phyloP scores from a whole-genome alignment of 1,140 invertebrate species.

The Mycetomoellerius zeteki region DNA sequence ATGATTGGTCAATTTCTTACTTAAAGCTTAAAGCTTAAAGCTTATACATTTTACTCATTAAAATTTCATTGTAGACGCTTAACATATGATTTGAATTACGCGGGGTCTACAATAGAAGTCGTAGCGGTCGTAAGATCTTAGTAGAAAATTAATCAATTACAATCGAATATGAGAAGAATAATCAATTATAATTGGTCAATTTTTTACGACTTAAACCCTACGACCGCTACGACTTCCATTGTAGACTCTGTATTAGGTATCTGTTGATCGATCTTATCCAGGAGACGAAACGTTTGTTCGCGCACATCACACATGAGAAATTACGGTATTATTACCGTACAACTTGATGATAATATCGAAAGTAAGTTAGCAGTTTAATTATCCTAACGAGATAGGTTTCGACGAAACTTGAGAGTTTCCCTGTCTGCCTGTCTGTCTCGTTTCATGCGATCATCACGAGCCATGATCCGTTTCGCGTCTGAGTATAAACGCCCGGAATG shows the following conservation, averaged over 20 bases:
- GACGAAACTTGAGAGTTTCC: constrained; percentile 17
- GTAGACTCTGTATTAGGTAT: neutral
- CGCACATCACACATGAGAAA: neutral
- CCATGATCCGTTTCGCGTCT: neutral
- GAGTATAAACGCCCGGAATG: neutral
- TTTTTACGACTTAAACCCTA: too few species aligned
- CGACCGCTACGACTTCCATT: too few species aligned
- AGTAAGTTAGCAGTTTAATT: constrained; percentile 23
- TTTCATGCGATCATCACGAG: neutral
- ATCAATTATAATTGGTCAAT: too few species aligned
- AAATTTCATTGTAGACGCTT: too few species aligned
- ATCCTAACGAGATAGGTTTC: constrained; percentile 8
- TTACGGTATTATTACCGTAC: neutral
- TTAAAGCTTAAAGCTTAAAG: too few species aligned
- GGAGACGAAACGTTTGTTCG: neutral
- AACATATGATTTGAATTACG: neutral
- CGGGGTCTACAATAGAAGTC: too few species aligned
- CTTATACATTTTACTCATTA: too few species aligned
- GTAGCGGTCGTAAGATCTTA: too few species aligned
- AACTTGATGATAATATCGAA: constrained; percentile 6
- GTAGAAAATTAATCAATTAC: too few species aligned
- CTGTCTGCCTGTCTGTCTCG: too few species aligned
- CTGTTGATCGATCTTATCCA: neutral
- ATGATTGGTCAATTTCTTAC: too few species aligned
- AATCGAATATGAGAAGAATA: too few species aligned